Conservation (phyloP, 2,797 vertebrate genomes). For the Leontopithecus rosalia region DNA sequence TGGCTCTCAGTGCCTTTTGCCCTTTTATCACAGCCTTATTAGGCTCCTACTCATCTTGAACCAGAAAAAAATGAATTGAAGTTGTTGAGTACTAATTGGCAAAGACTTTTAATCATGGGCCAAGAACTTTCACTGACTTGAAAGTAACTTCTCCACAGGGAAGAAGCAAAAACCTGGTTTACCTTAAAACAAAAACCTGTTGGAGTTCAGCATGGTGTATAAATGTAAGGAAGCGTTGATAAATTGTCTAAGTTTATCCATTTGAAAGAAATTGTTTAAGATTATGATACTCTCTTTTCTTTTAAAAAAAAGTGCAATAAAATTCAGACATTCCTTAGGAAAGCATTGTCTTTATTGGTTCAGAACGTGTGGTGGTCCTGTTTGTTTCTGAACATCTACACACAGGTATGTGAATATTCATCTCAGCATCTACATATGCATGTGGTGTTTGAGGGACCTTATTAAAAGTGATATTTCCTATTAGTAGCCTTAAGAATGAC, state of each 20-base stretch:
- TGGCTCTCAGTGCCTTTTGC: constrained; percentile 90
- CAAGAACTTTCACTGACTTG: constrained; percentile 90
- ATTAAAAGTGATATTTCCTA: not conserved
- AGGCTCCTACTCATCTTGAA: constrained; percentile 91
- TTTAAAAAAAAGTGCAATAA: not conserved
- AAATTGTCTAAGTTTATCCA: constrained; percentile 56
- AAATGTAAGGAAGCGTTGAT: constrained; percentile 41
- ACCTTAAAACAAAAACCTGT: constrained; percentile 85
- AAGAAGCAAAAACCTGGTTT: constrained; percentile 82
- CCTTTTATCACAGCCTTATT: constrained; percentile 92
- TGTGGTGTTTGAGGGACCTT: not conserved
- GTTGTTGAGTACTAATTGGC: constrained; percentile 91
- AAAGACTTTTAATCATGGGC: constrained; percentile 89
- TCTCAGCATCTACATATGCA: not conserved
- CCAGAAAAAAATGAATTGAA: constrained; percentile 86
- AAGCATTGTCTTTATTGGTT: not conserved
- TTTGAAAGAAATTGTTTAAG: constrained; percentile 44
- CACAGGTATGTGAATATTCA: not conserved
- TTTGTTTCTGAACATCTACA: not conserved
- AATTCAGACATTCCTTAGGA: not conserved
- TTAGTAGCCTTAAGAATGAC: not conserved
- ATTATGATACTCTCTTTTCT: constrained; percentile 45
- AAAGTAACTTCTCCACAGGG: constrained; percentile 89
- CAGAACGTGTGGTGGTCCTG: not conserved
- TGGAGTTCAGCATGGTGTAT: constrained; percentile 57